Conservation (phyloP, 2,113 vertebrate genomes). For the Oceanodroma tethys region DNA sequence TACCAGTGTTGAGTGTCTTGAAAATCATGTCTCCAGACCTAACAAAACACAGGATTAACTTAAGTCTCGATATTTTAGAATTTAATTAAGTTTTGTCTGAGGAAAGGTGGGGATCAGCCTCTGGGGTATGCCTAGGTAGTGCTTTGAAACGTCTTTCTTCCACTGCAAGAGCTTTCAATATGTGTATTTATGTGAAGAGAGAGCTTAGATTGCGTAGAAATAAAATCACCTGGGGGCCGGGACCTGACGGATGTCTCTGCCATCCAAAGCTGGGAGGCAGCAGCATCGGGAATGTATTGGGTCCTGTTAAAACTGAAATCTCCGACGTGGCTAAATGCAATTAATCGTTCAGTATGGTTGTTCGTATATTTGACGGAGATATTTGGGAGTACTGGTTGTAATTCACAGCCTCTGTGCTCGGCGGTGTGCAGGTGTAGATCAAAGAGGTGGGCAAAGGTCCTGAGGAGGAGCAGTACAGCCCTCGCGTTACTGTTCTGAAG, state of each 20-base stretch:
- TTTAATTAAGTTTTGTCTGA: background rate
- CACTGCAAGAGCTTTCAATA: background rate
- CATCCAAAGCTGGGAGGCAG: background rate
- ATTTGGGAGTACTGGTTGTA: background rate
- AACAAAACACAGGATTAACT: background rate
- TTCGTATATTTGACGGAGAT: background rate
- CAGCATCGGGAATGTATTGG: accelerated
- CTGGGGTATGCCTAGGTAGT: background rate
- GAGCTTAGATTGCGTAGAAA: background rate
- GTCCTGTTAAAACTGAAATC: background rate
- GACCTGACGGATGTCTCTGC: background rate
- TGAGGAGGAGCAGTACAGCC: background rate
- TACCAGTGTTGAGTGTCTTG: background rate
- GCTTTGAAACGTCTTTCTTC: background rate
- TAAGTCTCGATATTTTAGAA: background rate
- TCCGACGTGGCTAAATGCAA: accelerated
- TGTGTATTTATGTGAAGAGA: background rate
- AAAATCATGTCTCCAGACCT: background rate
- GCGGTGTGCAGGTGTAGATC: background rate
- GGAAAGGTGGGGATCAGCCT: background rate
- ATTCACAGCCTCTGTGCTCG: background rate
- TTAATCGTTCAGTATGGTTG: background rate
- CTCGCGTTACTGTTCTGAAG: background rate
- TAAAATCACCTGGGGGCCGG: background rate
- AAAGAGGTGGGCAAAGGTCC: background rate